Conservation (phyloP, 1,140 invertebrate genomes). For the Eumeta japonica region DNA sequence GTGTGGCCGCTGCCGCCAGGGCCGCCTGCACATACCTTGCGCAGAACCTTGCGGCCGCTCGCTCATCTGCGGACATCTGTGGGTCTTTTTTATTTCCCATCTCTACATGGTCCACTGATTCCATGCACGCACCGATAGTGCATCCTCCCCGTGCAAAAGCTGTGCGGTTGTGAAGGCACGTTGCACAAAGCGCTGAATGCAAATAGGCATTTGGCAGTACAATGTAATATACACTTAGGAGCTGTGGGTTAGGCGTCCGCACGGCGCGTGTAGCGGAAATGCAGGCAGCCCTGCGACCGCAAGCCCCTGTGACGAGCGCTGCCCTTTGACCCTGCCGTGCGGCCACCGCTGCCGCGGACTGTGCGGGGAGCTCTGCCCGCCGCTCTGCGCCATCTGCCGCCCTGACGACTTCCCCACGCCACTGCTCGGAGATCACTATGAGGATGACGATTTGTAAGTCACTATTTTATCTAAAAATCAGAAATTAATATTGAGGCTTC, state of each 20-base stretch:
- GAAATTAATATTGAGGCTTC: conserved; percentile 4
- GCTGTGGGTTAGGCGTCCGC: conserved; percentile 51
- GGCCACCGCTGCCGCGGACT: conserved; percentile 65
- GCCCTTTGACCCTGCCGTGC: conserved; percentile 52
- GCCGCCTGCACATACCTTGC: conserved; percentile 65
- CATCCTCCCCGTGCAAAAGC: too few relatives aligned
- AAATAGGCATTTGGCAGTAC: too few relatives aligned
- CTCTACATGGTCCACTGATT: too few relatives aligned
- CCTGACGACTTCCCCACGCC: conserved; percentile 47
- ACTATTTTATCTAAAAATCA: conserved; percentile 2
- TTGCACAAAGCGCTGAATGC: too few relatives aligned
- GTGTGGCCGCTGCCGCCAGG: conserved; percentile 62
- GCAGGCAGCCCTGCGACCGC: conserved; percentile 59
- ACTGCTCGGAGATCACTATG: conserved; percentile 62
- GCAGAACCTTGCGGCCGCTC: conserved; percentile 58
- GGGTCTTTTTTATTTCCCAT: too few relatives aligned
- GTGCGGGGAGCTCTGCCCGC: conserved; percentile 67
- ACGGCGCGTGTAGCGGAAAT: conserved; percentile 57
- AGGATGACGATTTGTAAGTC: conserved; percentile 49
- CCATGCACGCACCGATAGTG: too few relatives aligned
- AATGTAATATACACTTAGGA: too few relatives aligned
- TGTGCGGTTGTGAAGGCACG: too few relatives aligned
- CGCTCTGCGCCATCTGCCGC: conserved; percentile 52
- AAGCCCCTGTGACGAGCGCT: conserved; percentile 57
- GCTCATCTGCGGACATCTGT: conserved; percentile 69